Evolutionary conservation across 1,140 invertebrate species (phyloP).

Genomic region (Pygmarrhopalites habei): DNA sequence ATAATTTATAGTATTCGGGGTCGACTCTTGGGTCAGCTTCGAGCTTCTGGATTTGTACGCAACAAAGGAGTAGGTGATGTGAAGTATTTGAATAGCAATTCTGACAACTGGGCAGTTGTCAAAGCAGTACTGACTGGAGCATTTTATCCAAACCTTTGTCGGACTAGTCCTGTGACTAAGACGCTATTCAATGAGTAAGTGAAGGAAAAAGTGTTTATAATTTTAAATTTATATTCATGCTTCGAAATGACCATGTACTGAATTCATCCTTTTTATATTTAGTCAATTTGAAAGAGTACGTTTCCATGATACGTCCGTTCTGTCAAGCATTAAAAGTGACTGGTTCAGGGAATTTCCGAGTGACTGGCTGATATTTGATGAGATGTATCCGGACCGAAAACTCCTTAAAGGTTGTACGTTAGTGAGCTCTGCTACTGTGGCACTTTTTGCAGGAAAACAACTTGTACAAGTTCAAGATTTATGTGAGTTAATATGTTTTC

Average conservation of each 20-base stretch:
- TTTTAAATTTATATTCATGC: no score
- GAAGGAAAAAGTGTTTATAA: background rate
- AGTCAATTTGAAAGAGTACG: background rate
- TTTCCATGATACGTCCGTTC: background rate
- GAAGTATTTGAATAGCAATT: conserved; percentile 70
- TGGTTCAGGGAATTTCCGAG: conserved; percentile 47
- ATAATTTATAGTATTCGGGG: conserved; percentile 69
- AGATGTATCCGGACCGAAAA: conserved; percentile 61
- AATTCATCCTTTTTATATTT: background rate
- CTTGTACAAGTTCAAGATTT: no score
- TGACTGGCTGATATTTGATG: conserved; percentile 79
- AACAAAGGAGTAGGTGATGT: conserved; percentile 66
- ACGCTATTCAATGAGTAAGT: background rate
- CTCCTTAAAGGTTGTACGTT: conserved; percentile 61
- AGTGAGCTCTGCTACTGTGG: conserved; percentile 69
- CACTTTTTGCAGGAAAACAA: conserved; percentile 59
- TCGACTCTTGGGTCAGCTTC: conserved; percentile 74
- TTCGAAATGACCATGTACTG: no score
- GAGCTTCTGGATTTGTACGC: conserved; percentile 74
- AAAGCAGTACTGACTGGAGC: conserved; percentile 82
- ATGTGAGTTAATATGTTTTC: no score
- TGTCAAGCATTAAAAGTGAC: background rate
- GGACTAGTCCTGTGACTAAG: background rate
- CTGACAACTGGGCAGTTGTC: conserved; percentile 82
- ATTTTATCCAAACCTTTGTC: conserved; percentile 70